Evolutionary conservation across 1,140 invertebrate species (phyloP).

Genomic region (Hypothenemus hampei): DNA sequence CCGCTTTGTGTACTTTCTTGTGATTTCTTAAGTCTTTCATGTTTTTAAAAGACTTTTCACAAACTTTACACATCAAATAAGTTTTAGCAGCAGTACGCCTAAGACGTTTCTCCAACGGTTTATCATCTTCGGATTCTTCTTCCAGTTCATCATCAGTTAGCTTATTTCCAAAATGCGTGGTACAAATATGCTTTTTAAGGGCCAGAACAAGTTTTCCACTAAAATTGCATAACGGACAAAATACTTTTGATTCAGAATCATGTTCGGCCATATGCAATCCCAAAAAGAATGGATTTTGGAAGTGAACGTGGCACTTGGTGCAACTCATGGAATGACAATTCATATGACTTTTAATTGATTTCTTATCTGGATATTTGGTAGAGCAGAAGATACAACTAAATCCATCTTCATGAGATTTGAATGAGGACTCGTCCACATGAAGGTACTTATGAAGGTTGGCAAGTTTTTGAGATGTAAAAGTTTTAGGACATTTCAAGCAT

Average conservation of each 20-base stretch:
- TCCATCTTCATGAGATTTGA: not conserved
- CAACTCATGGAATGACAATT: constrained; percentile 9
- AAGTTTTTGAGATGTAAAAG: constrained; percentile 5
- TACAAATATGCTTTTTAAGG: constrained; percentile 17
- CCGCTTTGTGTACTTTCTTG: constrained; percentile 18
- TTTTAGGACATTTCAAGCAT: constrained; percentile 6
- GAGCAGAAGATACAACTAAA: constrained; percentile 16
- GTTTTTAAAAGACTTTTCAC: constrained; percentile 2
- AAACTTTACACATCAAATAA: constrained; percentile 11
- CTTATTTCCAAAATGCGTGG: constrained; percentile 6
- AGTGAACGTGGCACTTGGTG: not conserved
- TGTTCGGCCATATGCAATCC: constrained; percentile 25
- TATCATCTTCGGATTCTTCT: not conserved
- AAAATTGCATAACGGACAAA: constrained; percentile 19
- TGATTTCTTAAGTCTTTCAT: constrained; percentile 17
- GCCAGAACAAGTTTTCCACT: constrained; percentile 1
- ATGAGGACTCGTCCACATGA: constrained; percentile 12
- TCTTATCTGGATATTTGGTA: not conserved
- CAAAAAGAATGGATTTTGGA: constrained; percentile 16
- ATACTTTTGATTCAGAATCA: constrained; percentile 23
- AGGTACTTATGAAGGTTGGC: constrained; percentile 21
- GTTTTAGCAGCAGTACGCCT: constrained; percentile 2
- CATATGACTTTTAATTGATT: constrained; percentile 5
- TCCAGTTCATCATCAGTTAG: not conserved
- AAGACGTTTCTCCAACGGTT: constrained; percentile 6